phyloP scores from a whole-genome alignment of 1,140 invertebrate species.

The Drosophila nigromelanica region DNA sequence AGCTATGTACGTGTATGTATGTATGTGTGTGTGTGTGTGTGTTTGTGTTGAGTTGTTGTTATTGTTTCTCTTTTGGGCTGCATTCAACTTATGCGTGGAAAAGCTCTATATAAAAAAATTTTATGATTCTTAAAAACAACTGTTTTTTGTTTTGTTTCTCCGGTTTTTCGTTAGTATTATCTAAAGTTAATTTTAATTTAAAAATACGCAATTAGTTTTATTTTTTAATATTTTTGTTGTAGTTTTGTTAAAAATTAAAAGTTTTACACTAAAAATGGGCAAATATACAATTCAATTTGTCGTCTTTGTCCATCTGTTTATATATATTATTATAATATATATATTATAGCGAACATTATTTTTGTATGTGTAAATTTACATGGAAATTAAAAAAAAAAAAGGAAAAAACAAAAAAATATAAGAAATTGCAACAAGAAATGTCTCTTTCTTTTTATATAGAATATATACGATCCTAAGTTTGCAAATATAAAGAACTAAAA shows the following conservation, averaged over 20 bases:
- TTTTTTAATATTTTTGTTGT: conserved; percentile 22
- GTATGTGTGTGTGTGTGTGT: conserved; percentile 2
- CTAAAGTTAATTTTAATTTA: conserved; percentile 41
- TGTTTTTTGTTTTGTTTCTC: conserved; percentile 14
- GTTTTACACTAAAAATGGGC: conserved; percentile 52
- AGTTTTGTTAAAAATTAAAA: conserved; percentile 23
- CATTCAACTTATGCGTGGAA: conserved; percentile 7
- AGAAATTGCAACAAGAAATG: conserved; percentile 56
- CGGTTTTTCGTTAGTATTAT: conserved; percentile 32
- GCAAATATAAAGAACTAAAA: too few species aligned
- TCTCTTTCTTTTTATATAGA: conserved; percentile 16
- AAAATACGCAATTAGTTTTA: conserved; percentile 41
- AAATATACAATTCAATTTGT: conserved; percentile 62
- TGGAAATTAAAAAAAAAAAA: conserved; percentile 2
- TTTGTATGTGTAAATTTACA: conserved; percentile 14
- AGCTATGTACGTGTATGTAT: neutral
- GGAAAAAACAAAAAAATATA: conserved; percentile 23
- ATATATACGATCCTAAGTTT: too few species aligned
- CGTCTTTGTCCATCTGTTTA: conserved; percentile 21
- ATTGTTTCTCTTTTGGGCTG: conserved; percentile 5
- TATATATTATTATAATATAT: conserved; percentile 34
- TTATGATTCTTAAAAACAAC: conserved; percentile 1
- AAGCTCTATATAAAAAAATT: conserved; percentile 10
- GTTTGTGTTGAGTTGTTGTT: conserved; percentile 6
- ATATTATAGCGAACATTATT: conserved; percentile 24